Percentiles rank a stretch among this genome's conserved stretches.
Conservation (phyloP, 2,797 vertebrate species). For the Urosaurus nigricauda region DNA sequence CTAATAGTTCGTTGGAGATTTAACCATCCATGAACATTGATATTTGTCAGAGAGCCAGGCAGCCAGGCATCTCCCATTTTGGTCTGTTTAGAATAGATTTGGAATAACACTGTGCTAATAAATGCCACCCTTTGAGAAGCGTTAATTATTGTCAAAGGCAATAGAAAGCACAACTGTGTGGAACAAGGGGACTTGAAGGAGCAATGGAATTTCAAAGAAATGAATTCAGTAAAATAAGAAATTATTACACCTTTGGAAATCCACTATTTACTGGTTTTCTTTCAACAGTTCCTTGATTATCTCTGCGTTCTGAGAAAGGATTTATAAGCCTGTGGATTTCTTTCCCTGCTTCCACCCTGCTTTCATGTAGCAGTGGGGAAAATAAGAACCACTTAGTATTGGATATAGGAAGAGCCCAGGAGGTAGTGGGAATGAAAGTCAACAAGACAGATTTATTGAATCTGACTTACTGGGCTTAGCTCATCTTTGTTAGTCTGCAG, state of each 20-base stretch:
- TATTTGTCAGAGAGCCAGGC: conserved; percentile 53
- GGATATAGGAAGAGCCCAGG: neutral
- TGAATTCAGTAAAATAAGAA: conserved; percentile 31
- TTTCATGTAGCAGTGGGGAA: neutral
- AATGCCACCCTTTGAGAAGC: conserved; percentile 60
- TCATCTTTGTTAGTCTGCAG: neutral
- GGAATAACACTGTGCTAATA: conserved; percentile 62
- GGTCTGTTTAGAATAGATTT: conserved; percentile 49
- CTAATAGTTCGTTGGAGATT: conserved; percentile 54
- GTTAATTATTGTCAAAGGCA: conserved; percentile 51
- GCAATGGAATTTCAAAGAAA: conserved; percentile 14
- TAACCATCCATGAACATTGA: conserved; percentile 50
- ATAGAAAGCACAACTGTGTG: conserved; percentile 18
- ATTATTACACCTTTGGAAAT: conserved; percentile 26
- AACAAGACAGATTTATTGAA: neutral
- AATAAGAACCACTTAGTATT: neutral
- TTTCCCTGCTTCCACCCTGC: neutral
- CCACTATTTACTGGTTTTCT: conserved; percentile 19
- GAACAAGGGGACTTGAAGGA: conserved; percentile 55
- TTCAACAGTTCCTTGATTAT: neutral
- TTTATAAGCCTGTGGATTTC: neutral
- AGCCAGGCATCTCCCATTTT: conserved; percentile 14
- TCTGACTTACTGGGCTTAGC: neutral
- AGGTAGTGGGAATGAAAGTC: neutral
- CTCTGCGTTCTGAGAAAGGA: neutral